Conservation (phyloP, 2,888 invertebrate species). For the Megaustenia siamemsis region DNA sequence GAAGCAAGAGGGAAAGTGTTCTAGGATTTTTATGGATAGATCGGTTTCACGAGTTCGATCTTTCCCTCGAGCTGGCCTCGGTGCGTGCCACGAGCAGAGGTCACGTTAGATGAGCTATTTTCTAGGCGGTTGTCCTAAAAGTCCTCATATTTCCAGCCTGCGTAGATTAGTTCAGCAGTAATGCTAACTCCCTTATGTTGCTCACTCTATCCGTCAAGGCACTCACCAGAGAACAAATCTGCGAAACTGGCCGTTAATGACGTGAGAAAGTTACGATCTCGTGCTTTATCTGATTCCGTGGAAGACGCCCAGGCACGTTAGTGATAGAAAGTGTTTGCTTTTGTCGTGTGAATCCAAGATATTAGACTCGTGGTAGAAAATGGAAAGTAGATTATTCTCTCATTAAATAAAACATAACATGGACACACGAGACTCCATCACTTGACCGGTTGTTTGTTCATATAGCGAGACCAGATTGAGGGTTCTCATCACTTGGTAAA, state of each 20-base stretch:
- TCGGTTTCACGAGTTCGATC: conserved; percentile 34
- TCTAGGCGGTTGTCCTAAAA: not conserved
- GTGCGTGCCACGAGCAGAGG: conserved; percentile 6
- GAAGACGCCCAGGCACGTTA: conserved; percentile 1
- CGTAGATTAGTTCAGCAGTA: not conserved
- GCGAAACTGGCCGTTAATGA: conserved; percentile 11
- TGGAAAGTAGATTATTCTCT: not conserved
- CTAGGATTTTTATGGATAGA: not conserved
- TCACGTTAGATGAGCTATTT: not conserved
- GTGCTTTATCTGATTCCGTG: conserved; percentile 26
- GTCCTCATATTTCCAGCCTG: conserved; percentile 16
- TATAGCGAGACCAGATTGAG: not conserved
- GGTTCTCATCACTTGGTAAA: not conserved
- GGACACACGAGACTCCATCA: not conserved
- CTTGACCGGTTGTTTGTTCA: not conserved
- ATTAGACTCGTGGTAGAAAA: not conserved
- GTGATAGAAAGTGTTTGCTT: conserved; percentile 21
- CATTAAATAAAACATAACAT: conserved; percentile 1
- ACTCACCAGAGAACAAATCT: not conserved
- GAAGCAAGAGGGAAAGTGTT: conserved; percentile 10
- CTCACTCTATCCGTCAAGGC: not conserved
- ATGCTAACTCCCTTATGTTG: not conserved
- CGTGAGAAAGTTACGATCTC: conserved; percentile 34
- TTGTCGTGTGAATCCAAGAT: conserved; percentile 3
- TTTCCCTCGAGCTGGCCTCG: not conserved